Conservation (phyloP, 2,888 invertebrate genomes). For the Ditylenchus weischeri region DNA sequence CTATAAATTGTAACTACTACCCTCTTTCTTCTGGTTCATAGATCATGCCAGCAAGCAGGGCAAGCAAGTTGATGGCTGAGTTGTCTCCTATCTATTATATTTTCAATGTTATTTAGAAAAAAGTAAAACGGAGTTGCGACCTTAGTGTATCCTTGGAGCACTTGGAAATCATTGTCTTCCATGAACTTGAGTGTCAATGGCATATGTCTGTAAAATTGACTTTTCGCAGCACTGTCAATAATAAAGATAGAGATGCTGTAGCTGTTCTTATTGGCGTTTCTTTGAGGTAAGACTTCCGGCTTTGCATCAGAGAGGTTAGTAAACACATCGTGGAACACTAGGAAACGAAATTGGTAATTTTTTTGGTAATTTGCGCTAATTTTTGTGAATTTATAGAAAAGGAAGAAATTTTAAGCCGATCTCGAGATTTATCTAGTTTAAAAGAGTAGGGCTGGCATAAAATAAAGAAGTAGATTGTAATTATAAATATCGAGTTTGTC, state of each 20-base stretch:
- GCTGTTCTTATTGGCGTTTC: not conserved
- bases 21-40: slow-evolving; percentile 29
- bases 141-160: slow-evolving; percentile 84
- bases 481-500: no score
- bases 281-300: not conserved
- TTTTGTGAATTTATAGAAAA: no score
- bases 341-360: not conserved
- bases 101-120: not conserved
- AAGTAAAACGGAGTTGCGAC: slow-evolving; percentile 54
- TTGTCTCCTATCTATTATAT: slow-evolving; percentile 81
- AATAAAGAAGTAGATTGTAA: no score
- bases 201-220: slow-evolving; percentile 50
- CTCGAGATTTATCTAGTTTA: not conserved
- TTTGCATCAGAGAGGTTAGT: slow-evolving; percentile 6
- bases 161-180: slow-evolving; percentile 69
- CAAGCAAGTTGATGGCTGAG: slow-evolving; percentile 83
- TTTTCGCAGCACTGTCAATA: slow-evolving; percentile 42
- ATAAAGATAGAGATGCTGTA: slow-evolving; percentile 30
- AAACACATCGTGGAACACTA: slow-evolving; percentile 18
- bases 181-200: slow-evolving; percentile 65
- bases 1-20: slow-evolving; percentile 4
- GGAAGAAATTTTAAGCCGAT: no score
- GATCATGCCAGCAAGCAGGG: slow-evolving; percentile 62
- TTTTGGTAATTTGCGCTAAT: no score
- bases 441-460: no score